Base-by-base conservation (phyloP, 2,113 vertebrate species). In the Pollachius pollachius region DNA sequence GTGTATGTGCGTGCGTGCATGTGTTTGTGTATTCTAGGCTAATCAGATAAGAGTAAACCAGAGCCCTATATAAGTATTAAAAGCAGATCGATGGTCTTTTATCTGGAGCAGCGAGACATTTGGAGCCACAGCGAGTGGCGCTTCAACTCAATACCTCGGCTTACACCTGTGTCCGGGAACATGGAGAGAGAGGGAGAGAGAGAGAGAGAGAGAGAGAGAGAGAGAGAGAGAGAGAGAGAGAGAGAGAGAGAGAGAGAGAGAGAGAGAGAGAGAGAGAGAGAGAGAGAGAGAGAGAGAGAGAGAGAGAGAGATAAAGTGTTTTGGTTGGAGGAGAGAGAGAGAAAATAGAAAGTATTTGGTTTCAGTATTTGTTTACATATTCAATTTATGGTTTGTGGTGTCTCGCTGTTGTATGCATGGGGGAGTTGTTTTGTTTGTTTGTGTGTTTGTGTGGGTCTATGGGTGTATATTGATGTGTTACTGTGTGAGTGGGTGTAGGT, bases 71-170 rank as follows among this genome's bases (percentile, higher is more conserved):
- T 79, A 75, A 71, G 62, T 23, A 59, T 83, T 59, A 76, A 25
- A 79, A 63, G 70, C 72, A 71, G 79, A 83, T 85, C 82, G 70
- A 84, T 81, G 65, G 57, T 3, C 64, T 56, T 65, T 54, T 61
- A 74, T 85, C 78, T 81, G 67, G n/a, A 70, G 68, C 72, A 79
- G 67, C 6, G 63, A 74, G 76, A 56, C 62, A 41, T 72, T 27
- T 79, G 64, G 70, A 80, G 67, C 62, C 72, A 68, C 62, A 41
- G 61, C 76, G 52, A 68, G 64, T 16, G 15, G 19, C 34, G 34
- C 61, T 27, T 61, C 34, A 63, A 6, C 64, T 70, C 41, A 30
- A 74, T 41, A 56, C 64, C 21, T n/a, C 48, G 64, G 19, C 54
- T 18, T 54, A n/a, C 19, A 68, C 7, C 30, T 25, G 16, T 58